These are phyloP conservation scores for Rostratula benghalensis DNA, from an alignment of 2,113 vertebrate species.

Conservation along the genomic window DNA sequence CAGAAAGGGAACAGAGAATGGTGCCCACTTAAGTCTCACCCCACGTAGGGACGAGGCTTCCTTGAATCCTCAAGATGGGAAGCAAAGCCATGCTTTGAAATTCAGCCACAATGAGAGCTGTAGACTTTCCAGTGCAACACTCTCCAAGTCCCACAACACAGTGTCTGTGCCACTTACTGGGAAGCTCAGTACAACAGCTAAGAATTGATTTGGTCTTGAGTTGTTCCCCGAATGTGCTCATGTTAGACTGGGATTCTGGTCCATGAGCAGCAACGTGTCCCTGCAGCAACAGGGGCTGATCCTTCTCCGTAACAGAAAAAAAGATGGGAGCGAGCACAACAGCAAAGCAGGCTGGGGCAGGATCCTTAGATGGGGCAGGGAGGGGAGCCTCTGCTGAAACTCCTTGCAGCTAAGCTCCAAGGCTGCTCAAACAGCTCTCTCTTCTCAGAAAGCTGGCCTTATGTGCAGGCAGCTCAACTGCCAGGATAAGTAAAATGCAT, in stretches of 20 bases:
- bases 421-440: neutral
- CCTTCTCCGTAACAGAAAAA: neutral
- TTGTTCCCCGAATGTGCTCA: neutral
- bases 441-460: neutral
- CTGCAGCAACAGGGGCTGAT: neutral
- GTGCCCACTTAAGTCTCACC: neutral
- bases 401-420: neutral
- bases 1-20: neutral
- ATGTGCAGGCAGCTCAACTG: neutral
- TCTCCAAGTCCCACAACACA: neutral
- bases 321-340: neutral
- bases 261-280: rapidly evolving
- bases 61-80: neutral
- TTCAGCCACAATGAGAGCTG: neutral
- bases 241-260: neutral
- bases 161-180: neutral
- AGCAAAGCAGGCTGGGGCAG: neutral
- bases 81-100: neutral
- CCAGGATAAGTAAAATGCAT: rapidly evolving
- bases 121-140: neutral
- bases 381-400: neutral
- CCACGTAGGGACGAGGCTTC: neutral
- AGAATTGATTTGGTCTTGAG: neutral
- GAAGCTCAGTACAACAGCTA: neutral
- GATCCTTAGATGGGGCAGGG: neutral